Conservation (phyloP, 2,888 invertebrate genomes). For the Onchidella celtica region DNA sequence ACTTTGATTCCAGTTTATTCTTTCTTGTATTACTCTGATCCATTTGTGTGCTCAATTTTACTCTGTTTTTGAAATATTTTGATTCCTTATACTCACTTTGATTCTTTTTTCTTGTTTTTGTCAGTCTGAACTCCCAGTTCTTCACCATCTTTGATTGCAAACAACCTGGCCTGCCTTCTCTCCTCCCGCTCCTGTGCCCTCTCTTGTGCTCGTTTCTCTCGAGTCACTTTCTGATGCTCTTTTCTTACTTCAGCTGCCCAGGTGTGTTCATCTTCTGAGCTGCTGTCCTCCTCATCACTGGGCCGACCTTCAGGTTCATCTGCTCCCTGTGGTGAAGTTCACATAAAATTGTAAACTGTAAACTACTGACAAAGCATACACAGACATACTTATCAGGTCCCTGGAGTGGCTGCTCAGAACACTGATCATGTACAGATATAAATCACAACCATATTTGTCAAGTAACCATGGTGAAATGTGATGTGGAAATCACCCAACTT, state of each 20-base stretch:
- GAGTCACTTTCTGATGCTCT: conserved; percentile 84
- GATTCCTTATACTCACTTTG: conserved; percentile 29
- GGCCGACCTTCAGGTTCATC: conserved; percentile 59
- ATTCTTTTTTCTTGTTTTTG: conserved; percentile 57
- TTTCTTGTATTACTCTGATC: too few relatives aligned
- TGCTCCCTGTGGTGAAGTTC: conserved; percentile 47
- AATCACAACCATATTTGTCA: too few relatives aligned
- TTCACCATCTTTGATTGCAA: conserved; percentile 84
- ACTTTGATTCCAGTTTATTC: too few relatives aligned
- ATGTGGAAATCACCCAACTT: too few relatives aligned
- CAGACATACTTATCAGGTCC: too few relatives aligned
- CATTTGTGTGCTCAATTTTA: too few relatives aligned
- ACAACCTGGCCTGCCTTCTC: conserved; percentile 83
- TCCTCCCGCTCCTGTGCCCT: conserved; percentile 60
- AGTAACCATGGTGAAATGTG: too few relatives aligned
- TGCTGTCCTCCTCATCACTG: conserved; percentile 62
- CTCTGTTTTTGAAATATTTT: too few relatives aligned
- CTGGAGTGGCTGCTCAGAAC: too few relatives aligned
- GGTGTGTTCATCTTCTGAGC: conserved; percentile 87
- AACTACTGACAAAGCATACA: too few relatives aligned
- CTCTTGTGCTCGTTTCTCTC: conserved; percentile 80
- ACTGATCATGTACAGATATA: too few relatives aligned
- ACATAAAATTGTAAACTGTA: too few relatives aligned
- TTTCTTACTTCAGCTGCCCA: conserved; percentile 84
- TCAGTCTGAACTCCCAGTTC: conserved; percentile 81